phyloP scores from a whole-genome alignment of 2,113 vertebrate genomes.

The Eurystomus gularis region DNA sequence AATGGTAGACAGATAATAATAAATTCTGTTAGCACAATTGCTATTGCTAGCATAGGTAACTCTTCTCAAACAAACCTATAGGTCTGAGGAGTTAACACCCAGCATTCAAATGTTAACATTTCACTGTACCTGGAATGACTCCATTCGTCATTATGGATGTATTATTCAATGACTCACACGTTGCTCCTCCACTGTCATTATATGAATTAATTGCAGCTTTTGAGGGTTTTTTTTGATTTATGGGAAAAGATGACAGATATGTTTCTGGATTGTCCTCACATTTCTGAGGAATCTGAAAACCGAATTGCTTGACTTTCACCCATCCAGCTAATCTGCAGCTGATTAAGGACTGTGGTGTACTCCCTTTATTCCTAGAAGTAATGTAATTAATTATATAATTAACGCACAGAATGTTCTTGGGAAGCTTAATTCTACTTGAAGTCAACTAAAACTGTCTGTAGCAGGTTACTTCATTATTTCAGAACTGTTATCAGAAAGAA shows the following conservation, averaged over 20 bases:
- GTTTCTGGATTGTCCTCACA: background rate
- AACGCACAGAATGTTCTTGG: background rate
- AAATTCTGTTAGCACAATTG: background rate
- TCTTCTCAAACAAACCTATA: background rate
- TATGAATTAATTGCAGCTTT: background rate
- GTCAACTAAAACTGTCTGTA: background rate
- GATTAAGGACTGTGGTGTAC: conserved; percentile 76
- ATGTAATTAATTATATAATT: background rate
- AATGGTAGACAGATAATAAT: background rate
- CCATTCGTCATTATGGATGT: background rate
- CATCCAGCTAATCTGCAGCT: conserved; percentile 87
- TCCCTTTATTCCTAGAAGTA: conserved; percentile 85
- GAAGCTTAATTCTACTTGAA: background rate
- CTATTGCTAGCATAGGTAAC: background rate
- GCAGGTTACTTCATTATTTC: background rate
- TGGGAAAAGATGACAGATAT: background rate
- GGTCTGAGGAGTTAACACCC: background rate
- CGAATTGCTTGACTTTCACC: conserved; percentile 87
- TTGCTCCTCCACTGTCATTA: background rate
- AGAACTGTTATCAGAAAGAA: background rate
- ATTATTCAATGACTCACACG: background rate
- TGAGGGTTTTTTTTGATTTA: background rate
- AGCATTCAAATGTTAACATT: background rate
- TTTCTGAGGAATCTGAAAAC: conserved; percentile 34
- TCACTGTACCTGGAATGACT: conserved; percentile 47